Percentiles rank a stretch among this genome's conserved stretches.
Conservation (phyloP, 2,888 invertebrate genomes). For the Diadegma fenestrale region DNA sequence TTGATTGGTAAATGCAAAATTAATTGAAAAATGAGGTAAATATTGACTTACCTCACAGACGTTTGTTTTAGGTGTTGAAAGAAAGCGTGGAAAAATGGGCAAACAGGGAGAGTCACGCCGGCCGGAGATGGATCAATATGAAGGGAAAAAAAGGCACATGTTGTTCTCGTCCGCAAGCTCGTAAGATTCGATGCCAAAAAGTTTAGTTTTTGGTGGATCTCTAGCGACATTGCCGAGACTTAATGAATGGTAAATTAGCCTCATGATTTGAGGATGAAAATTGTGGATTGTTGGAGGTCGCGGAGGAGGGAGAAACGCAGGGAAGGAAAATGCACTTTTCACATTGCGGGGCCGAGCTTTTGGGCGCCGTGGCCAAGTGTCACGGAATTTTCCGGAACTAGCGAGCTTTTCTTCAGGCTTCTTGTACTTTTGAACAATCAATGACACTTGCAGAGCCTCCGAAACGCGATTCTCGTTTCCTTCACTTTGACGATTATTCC, state of each 20-base stretch:
- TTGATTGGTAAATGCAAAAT: background rate
- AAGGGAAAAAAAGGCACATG: conserved; percentile 79
- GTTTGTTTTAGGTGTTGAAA: conserved; percentile 34
- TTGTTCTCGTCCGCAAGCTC: conserved; percentile 71
- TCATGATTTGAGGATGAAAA: background rate
- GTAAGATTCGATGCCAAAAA: background rate
- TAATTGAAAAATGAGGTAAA: background rate
- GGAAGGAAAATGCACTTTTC: conserved; percentile 12
- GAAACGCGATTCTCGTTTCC: background rate
- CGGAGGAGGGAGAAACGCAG: background rate
- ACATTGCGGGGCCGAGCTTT: background rate
- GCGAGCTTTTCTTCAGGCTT: background rate
- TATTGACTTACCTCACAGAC: conserved; percentile 39
- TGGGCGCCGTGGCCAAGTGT: background rate
- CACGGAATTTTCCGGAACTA: conserved; percentile 30
- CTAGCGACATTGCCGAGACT: background rate
- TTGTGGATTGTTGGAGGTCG: background rate
- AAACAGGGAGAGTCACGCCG: conserved; percentile 68
- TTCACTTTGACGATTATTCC: too few relatives aligned
- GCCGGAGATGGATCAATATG: conserved; percentile 80
- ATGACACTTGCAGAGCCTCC: background rate
- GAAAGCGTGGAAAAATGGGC: conserved; percentile 72
- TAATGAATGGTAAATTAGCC: background rate
- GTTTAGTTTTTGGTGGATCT: background rate
- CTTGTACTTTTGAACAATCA: background rate